phyloP scores from a whole-genome alignment of 2,113 vertebrate species.

The Cebidichthys violaceus region DNA sequence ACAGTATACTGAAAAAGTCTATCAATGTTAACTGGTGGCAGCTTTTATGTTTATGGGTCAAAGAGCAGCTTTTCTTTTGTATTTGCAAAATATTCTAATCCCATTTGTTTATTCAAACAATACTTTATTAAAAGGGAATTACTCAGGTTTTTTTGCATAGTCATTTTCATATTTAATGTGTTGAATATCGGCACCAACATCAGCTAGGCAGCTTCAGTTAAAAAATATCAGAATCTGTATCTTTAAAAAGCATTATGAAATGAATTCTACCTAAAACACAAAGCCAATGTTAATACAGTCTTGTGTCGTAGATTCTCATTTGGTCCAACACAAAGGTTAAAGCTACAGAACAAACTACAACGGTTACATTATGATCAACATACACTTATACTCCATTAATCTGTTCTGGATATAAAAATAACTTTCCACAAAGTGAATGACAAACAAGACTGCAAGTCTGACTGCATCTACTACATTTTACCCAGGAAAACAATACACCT shows the following conservation, averaged over 20 bases:
- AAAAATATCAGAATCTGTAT: slow-evolving; percentile 42
- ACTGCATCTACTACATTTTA: neutral
- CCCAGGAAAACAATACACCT: neutral
- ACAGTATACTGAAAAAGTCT: neutral
- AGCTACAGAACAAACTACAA: slow-evolving; percentile 25
- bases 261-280: slow-evolving; percentile 15
- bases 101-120: neutral
- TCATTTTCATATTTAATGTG: slow-evolving; percentile 5
- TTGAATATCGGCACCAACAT: slow-evolving; percentile 15
- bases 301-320: neutral
- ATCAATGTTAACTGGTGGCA: neutral
- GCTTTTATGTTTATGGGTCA: neutral
- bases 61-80: slow-evolving; percentile 25
- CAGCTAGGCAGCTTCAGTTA: slow-evolving; percentile 17
- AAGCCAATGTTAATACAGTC: slow-evolving; percentile 6
- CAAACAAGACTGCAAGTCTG: slow-evolving; percentile 14
- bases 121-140: slow-evolving; percentile 29
- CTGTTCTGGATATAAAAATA: slow-evolving; percentile 4
- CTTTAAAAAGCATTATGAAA: slow-evolving; percentile 1
- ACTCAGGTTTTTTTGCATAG: slow-evolving; percentile 53
- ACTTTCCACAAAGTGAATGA: slow-evolving; percentile 13
- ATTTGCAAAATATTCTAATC: slow-evolving; percentile 20
- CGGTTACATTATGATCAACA: neutral
- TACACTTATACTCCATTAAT: neutral
- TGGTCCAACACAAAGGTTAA: slow-evolving; percentile 40